Base-by-base conservation (phyloP, 1,140 invertebrate genomes). In the Neodiprion lecontei region DNA sequence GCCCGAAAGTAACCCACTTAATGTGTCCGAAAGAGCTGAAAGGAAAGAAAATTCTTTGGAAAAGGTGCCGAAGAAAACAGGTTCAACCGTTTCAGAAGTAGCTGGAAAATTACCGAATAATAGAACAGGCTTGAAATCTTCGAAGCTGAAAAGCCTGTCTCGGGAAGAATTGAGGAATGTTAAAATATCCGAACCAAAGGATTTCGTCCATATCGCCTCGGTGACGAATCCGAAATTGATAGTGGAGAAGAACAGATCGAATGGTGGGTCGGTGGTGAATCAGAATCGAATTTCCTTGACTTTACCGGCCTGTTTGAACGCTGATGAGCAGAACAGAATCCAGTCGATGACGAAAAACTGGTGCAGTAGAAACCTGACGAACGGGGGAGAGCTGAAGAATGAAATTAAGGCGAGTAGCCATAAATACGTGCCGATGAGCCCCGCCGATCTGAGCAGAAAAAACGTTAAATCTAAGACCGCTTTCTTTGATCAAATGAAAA, bases 181-280 rank as follows among this genome's bases (percentile, higher is more conserved):
- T 21, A 80, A 74, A 1, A 85, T 88, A 21, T 88, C 86, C 0
- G 70, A 74, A 9, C 86, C 86, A n/a, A 81, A 81, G 7, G 85
- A 88, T 72, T 88, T 88, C 14, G 85, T 87, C 7, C 85, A 88
- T 69, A 80, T 87, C 1, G 86, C 86, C 0, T 87, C 86, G 0
- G 84, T 82, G 0, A 86, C 85, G 3, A 83, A 79, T 50, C 74
- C 78, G 9, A 81, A 67, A 12, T 70, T 85, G n/a, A 71, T 81
- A 10, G 69, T 14, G 0, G 75, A 79, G 48, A 69, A 75, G 14
- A 10, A 49, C 9, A 48, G 49, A n/a, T 70, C 49, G 0, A 67
- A 77, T 21, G 69, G 79, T 5, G 76, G 80, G 8, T 79, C 80
- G 10, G 72, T 75, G 1, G 69, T 86, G 11, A n/a, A 85, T 86